These are phyloP conservation scores for Mellivora capensis DNA, from an alignment of 2,113 vertebrate species.

Conservation along the genomic window DNA sequence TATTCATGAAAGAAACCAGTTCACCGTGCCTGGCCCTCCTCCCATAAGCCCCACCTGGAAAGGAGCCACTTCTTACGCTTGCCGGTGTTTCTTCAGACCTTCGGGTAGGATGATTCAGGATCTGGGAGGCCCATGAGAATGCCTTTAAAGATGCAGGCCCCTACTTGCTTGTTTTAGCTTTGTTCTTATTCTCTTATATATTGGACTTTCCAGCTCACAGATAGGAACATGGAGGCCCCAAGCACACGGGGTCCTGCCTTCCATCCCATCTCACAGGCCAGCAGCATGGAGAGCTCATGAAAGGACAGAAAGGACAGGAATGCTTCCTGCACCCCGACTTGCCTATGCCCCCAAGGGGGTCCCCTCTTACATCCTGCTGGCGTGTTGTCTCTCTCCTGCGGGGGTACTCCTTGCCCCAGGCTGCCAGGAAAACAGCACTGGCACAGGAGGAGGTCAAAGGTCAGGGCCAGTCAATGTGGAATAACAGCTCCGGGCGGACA, in stretches of 20 bases:
- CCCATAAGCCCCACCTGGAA: no score
- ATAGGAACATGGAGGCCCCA: background rate
- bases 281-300: background rate
- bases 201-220: background rate
- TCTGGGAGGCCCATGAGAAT: background rate
- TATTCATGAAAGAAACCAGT: background rate
- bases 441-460: conserved; percentile 57
- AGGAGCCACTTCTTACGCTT: background rate
- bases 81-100: background rate
- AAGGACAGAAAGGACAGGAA: background rate
- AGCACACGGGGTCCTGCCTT: background rate
- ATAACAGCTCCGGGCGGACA: conserved; percentile 50
- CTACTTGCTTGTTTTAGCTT: background rate
- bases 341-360: background rate
- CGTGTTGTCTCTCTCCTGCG: background rate
- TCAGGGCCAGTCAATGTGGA: conserved; percentile 46
- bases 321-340: background rate
- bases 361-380: conserved; percentile 75
- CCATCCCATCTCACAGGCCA: background rate
- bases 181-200: background rate
- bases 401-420: conserved; percentile 58
- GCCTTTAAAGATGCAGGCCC: background rate
- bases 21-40: background rate
- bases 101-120: background rate
- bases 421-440: conserved; percentile 56